A percentile compares a stretch with the other conserved stretches of the same genome.
Conservation (phyloP, 2,888 invertebrate genomes). For the Leucoma salicis region DNA sequence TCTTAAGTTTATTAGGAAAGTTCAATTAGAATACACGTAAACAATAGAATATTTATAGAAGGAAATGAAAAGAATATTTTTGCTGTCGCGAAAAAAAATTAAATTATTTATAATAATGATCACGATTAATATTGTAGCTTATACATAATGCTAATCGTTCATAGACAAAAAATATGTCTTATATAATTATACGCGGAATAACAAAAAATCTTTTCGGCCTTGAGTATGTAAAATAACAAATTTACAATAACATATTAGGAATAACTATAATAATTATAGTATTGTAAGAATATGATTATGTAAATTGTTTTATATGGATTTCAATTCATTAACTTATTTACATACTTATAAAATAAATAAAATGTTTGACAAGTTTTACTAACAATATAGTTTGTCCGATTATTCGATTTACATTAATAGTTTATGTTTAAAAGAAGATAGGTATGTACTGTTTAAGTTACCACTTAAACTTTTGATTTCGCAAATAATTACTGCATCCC, state of each 20-base stretch:
- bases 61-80: neutral
- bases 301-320: constrained; percentile 6
- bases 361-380: constrained; percentile 29
- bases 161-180: neutral
- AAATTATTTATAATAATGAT: neutral
- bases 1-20: neutral
- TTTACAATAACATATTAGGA: neutral
- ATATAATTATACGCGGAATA: neutral
- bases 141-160: neutral
- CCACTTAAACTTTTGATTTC: too few species aligned
- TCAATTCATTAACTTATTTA: constrained; percentile 1
- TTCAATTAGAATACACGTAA: neutral
- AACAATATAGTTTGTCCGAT: constrained; percentile 27
- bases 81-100: neutral
- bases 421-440: too few species aligned
- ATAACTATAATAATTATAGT: neutral
- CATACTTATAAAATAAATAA: constrained; percentile 14
- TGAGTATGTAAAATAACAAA: constrained; percentile 1
- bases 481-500: too few species aligned
- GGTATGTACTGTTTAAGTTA: too few species aligned
- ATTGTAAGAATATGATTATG: constrained; percentile 4
- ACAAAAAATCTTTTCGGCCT: neutral
- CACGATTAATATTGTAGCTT: neutral
- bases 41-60: neutral
- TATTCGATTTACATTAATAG: too few species aligned